Evolutionary conservation across 2,888 invertebrate species (phyloP), one percentile per base, ranked within the genome.

Genomic region (Sinohyriopsis cumingii): DNA sequence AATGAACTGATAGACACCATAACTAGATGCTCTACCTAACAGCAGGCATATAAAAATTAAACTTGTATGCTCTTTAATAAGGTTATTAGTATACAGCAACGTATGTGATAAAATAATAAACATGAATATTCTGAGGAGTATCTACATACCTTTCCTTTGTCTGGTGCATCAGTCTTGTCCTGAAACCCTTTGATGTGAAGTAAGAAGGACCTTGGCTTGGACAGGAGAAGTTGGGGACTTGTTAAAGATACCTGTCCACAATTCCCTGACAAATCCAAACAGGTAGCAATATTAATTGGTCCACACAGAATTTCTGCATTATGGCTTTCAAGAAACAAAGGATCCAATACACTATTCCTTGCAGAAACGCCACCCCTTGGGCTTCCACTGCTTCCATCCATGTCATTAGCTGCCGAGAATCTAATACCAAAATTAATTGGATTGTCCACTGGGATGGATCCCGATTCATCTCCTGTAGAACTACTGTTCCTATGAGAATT

Each of bases 251-350:
- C 93, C 28, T 94, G 93, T 6, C 97, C 97, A 20, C 94, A 93
- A 86, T 95, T 94, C 84, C 95, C 96, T 1, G 95, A 94, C 71
- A 96, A 88, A 89, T 97, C 97, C 74, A 97, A 92, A 77, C 95
- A 95, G 0, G 95, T 93, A 5, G 94, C 93, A 24, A 97, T 91
- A 86, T 95, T 93, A 63, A 97, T 92, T 1, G 97, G 97, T 0
- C 97, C 97, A 20, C 96, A 96, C 61, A 97, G 90, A 72, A 97
- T 94, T 88, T 97, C 96, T 0, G 96, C 95, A 87, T 96, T 95
- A 86, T 96, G 95, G 9, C 95, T 94, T 81, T 95, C 93, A 64
- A 96, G 91, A 89, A 96, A 97, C 89, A 95, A 95, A 78, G 85
- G 84, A 63, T 85, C 84, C 63, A 80, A 66, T n/a, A 85, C 85